Evolutionary conservation across 2,797 vertebrate species (phyloP).

Genomic region (Takifugu ocellatus): DNA sequence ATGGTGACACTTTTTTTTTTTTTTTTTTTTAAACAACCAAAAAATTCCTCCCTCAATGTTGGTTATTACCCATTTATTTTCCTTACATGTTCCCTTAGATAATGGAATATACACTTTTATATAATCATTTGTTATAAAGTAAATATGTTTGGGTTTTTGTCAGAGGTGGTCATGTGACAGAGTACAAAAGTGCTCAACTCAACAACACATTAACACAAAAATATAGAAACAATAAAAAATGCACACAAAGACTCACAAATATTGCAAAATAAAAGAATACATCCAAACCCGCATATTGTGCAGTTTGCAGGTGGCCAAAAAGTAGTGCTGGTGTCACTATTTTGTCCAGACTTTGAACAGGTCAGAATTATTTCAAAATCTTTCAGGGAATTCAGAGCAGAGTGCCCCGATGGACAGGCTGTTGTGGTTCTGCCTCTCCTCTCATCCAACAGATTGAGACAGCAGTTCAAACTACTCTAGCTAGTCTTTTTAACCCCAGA

Average conservation of each 20-base stretch:
- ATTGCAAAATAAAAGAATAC: constrained; percentile 44
- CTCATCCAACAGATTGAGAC: constrained; percentile 51
- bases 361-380: constrained; percentile 23
- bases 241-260: constrained; percentile 24
- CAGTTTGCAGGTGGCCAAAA: constrained; percentile 45
- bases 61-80: constrained; percentile 47
- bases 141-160: constrained; percentile 46
- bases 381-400: constrained; percentile 11
- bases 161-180: constrained; percentile 58
- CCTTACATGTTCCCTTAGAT: constrained; percentile 42
- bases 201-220: constrained; percentile 53
- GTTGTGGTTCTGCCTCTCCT: constrained; percentile 32
- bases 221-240: constrained; percentile 37
- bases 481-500: neutral
- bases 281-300: constrained; percentile 63
- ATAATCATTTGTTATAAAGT: constrained; percentile 28
- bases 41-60: constrained; percentile 32
- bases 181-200: constrained; percentile 31
- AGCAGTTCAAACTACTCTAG: constrained; percentile 14
- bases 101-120: constrained; percentile 32
- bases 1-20: constrained; percentile 20
- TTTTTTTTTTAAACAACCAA: constrained; percentile 23
- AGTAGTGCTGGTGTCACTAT: constrained; percentile 57
- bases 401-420: constrained; percentile 15
- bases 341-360: constrained; percentile 12